Evolutionary conservation across 2,888 invertebrate species (phyloP).

Genomic region (Pocota personata): DNA sequence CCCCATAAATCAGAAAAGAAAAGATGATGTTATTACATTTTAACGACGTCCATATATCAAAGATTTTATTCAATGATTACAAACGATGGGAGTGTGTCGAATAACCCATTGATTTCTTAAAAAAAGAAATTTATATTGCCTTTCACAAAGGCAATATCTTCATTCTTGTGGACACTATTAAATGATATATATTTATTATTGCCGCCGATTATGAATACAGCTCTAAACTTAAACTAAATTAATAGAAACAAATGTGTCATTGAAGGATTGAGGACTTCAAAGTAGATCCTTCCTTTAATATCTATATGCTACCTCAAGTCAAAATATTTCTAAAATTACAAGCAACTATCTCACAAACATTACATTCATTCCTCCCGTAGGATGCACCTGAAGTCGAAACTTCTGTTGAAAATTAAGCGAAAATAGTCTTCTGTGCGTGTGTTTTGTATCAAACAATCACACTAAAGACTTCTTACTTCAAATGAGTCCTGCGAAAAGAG

Average conservation of each 20-base stretch:
- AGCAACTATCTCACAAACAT: neutral
- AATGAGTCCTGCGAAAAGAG: neutral
- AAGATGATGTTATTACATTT: slow-evolving; percentile 58
- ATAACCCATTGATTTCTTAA: slow-evolving; percentile 24
- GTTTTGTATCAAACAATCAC: slow-evolving; percentile 19
- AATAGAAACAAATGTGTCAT: no score
- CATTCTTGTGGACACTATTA: neutral
- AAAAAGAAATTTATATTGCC: neutral
- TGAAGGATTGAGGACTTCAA: no score
- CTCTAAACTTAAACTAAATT: no score
- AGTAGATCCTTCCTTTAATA: no score
- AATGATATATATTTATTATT: no score
- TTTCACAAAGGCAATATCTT: neutral
- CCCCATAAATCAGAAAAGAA: slow-evolving; percentile 46
- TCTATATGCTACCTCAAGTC: no score
- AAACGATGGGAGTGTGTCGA: slow-evolving; percentile 14
- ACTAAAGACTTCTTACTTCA: slow-evolving; percentile 23
- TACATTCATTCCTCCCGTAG: no score
- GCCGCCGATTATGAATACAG: no score
- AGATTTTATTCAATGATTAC: slow-evolving; percentile 53
- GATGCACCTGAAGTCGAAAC: neutral
- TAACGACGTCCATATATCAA: slow-evolving; percentile 69
- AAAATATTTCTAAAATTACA: neutral
- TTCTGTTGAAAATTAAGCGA: neutral
- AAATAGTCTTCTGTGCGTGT: neutral